A percentile compares a stretch with the other conserved stretches of the same genome.
These are phyloP conservation scores for Oreocharis arfaki DNA, from an alignment of 2,113 vertebrate species.

Conservation along the genomic window DNA sequence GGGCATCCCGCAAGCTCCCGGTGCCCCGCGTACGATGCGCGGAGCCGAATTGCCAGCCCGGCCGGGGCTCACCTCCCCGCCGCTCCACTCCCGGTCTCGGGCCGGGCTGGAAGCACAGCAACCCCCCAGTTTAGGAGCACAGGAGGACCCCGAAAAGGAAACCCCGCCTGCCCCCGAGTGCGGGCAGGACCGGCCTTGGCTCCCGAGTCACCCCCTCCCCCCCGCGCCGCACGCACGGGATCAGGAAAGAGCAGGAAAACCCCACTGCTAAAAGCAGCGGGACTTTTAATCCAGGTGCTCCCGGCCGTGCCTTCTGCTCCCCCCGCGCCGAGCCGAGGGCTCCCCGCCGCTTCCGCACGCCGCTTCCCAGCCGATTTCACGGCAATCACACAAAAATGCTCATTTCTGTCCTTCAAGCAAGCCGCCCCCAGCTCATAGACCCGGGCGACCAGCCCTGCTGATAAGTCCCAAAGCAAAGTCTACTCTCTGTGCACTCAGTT, in stretches of 20 bases:
- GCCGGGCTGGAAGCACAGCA: background rate
- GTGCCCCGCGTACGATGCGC: fast-evolving
- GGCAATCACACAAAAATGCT: conserved; percentile 27
- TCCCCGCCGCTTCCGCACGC: background rate
- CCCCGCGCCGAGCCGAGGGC: background rate
- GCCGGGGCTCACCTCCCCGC: background rate
- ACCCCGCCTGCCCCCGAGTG: background rate
- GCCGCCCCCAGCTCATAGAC: background rate
- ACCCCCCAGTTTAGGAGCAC: background rate
- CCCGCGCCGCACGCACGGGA: background rate
- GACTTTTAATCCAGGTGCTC: background rate
- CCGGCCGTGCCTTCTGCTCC: background rate
- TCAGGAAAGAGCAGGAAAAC: background rate
- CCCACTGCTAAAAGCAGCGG: background rate
- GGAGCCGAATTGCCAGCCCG: background rate
- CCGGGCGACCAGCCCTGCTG: background rate
- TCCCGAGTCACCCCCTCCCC: too few relatives aligned
- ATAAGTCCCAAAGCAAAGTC: conserved; percentile 18
- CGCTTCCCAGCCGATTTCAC: conserved; percentile 24
- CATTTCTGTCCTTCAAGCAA: background rate
- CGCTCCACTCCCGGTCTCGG: background rate
- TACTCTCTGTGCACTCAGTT: background rate
- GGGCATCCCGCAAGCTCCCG: background rate
- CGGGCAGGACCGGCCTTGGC: background rate
- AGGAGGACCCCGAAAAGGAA: background rate